Evolutionary conservation across 1,140 invertebrate species (phyloP).

Genomic region (Aphis craccivora): DNA sequence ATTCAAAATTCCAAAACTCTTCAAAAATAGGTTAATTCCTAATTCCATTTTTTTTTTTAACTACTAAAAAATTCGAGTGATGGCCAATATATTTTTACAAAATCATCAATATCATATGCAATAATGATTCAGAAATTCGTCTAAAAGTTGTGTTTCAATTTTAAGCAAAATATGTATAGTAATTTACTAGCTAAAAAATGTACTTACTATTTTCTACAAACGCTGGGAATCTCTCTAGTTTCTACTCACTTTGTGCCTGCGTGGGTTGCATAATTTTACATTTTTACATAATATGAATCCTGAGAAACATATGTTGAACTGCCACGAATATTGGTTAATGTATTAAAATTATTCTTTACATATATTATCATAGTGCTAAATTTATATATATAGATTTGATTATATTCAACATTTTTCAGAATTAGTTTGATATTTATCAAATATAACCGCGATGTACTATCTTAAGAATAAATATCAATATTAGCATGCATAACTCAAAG

Average conservation of each 20-base stretch:
- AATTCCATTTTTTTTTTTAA: neutral
- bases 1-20: neutral
- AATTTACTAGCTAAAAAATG: too few species aligned
- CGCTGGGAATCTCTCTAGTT: neutral
- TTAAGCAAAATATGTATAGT: neutral
- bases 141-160: neutral
- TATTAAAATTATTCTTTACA: neutral
- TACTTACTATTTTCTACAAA: neutral
- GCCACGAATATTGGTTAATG: neutral
- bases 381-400: too few species aligned
- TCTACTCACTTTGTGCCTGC: neutral
- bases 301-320: neutral
- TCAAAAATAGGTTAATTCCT: neutral
- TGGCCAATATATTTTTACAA: neutral
- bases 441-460: neutral
- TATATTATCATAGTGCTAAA: neutral
- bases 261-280: neutral
- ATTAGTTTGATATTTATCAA: neutral
- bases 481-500: neutral
- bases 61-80: neutral
- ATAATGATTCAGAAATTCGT: neutral
- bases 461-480: neutral
- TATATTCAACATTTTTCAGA: neutral
- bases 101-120: neutral
- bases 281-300: neutral